Evolutionary conservation across 2,888 invertebrate species (phyloP), one percentile per base, ranked within the genome.

Genomic region (Tipula lateralis): DNA sequence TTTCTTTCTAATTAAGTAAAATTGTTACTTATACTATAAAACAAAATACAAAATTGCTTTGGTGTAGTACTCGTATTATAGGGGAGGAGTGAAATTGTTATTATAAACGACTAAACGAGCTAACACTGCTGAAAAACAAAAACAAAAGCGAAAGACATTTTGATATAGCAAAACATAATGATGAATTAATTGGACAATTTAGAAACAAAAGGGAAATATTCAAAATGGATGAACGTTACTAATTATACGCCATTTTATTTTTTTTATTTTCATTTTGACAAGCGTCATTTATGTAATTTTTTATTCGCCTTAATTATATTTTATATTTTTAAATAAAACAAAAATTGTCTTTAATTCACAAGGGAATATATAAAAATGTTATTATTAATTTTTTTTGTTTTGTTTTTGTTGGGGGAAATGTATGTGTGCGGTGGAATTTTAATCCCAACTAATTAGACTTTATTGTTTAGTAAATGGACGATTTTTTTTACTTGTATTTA

Each of bases 231-330:
- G 66, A 66, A 66, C 66, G 66, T 66, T 66, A 24, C 66, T 66
- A 66, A 66, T 66, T 66, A 24, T 66, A 66, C 66, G 66, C 66
- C 66, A 66, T 66, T 24, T 66, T 66, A 19, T 66, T 66, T n/a
- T n/a, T n/a, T n/a, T 66, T 66, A 66, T 24, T 66, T 66, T 66
- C 12, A 66, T 66, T 66, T 66, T 24, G 66, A 66, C 66, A 66
- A 66, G 66, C 66, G 66, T 66, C 66, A 66, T 66, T 66, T 66
- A 66, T 66, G 66, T 66, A 66, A 66, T 66, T 66, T 66, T 66
- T 66, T 66, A 66, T 66, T 66, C 24, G 24, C 66, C 66, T 9
- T 66, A 66, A 66, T 66, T 66, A 66, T 66, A 66, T 66, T 13
- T 13, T 66, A 66, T 24, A 66, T 66, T 66, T 66, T 66, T 66